These are phyloP conservation scores for Zaprionus obscuricornis DNA, from an alignment of 2,888 invertebrate genomes.

Conservation along the genomic window DNA sequence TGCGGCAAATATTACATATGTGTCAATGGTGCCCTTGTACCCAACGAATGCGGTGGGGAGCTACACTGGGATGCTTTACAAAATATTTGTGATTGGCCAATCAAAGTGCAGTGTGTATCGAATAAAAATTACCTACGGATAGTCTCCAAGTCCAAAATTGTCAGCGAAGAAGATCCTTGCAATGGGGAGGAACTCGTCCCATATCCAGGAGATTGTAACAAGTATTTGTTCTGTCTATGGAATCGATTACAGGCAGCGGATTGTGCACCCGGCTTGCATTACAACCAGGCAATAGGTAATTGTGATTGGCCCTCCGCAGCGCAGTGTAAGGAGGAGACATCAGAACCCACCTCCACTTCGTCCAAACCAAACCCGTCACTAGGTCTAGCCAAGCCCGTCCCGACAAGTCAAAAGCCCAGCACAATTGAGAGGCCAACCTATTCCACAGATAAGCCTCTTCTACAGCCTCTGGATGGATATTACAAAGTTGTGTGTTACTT, in stretches of 20 bases:
- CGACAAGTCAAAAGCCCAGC: conserved; percentile 70
- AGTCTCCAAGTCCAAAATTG: conserved; percentile 62
- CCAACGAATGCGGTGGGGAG: conserved; percentile 90
- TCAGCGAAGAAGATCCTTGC: conserved; percentile 85
- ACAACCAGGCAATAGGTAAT: conserved; percentile 87
- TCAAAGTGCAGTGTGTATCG: conserved; percentile 86
- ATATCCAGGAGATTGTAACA: conserved; percentile 88
- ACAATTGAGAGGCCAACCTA: conserved; percentile 78
- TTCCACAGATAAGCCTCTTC: conserved; percentile 77
- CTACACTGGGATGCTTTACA: conserved; percentile 88
- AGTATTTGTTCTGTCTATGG: conserved; percentile 91
- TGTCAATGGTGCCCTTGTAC: conserved; percentile 88
- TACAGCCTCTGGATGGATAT: conserved; percentile 86
- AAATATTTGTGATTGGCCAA: conserved; percentile 90
- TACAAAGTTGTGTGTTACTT: conserved; percentile 95
- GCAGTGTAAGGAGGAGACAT: conserved; percentile 84
- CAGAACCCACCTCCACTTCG: conserved; percentile 17
- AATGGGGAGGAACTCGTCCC: conserved; percentile 87
- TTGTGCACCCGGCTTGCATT: conserved; percentile 89
- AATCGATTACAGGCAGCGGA: conserved; percentile 89
- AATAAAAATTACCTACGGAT: conserved; percentile 78
- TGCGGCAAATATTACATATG: conserved; percentile 91
- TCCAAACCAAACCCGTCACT: conserved; percentile 50
- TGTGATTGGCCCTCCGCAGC: conserved; percentile 90
- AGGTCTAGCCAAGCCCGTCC: conserved; percentile 63